These are phyloP conservation scores for Xenopus laevis DNA, from an alignment of 2,113 vertebrate genomes.

Conservation along the genomic window DNA sequence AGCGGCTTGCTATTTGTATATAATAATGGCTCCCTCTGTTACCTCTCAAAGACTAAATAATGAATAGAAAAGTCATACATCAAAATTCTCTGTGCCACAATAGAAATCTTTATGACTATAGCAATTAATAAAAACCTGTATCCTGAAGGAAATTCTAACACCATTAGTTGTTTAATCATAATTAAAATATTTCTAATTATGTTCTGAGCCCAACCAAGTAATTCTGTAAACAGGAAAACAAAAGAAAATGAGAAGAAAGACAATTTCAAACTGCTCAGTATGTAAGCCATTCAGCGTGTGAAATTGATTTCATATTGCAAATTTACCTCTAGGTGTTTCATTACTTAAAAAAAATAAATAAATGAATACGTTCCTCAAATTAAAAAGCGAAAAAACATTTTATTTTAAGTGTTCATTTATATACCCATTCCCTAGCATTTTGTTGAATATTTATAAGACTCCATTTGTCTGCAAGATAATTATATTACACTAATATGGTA, in stretches of 20 bases:
- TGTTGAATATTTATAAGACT: slow-evolving; percentile 61
- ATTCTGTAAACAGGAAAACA: slow-evolving; percentile 30
- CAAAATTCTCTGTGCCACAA: too few species aligned
- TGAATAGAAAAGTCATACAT: neutral
- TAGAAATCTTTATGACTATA: too few species aligned
- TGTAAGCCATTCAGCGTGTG: slow-evolving; percentile 19
- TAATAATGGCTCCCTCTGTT: too few species aligned
- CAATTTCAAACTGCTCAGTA: slow-evolving; percentile 21
- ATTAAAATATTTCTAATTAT: slow-evolving; percentile 8
- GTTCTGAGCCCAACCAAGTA: slow-evolving; percentile 14
- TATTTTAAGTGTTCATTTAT: slow-evolving; percentile 50
- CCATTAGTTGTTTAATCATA: neutral
- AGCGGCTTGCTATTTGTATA: too few species aligned
- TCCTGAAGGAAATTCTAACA: too few species aligned
- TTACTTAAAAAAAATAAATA: slow-evolving; percentile 34
- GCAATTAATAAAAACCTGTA: neutral
- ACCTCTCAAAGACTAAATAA: too few species aligned
- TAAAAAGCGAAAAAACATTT: slow-evolving; percentile 45
- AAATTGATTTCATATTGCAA: slow-evolving; percentile 24
- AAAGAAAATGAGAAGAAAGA: neutral
- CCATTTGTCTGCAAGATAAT: slow-evolving; percentile 59
- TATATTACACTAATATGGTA: slow-evolving; percentile 66
- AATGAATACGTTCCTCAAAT: slow-evolving; percentile 35
- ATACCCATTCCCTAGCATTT: slow-evolving; percentile 46
- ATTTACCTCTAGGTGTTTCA: slow-evolving; percentile 32